Percentiles rank a stretch among this genome's conserved stretches.
Conservation (phyloP, 53 echinoderm and acorn worm genomes). For the Holothuria leucospilota region DNA sequence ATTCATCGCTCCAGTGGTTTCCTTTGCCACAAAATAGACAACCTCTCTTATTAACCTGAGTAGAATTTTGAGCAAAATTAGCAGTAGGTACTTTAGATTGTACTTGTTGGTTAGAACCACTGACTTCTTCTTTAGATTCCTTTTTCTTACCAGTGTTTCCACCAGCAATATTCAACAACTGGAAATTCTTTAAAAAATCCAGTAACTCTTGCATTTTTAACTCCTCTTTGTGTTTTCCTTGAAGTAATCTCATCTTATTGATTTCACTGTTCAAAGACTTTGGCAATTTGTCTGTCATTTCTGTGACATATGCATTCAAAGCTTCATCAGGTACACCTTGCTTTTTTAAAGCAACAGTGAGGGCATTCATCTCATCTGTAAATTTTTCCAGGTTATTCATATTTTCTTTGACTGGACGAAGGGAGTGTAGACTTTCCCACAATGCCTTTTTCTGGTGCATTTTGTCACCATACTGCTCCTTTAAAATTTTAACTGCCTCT, state of each 20-base stretch:
- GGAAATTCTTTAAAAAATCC: constrained; percentile 8
- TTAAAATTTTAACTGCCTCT: not conserved
- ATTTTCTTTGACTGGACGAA: not conserved
- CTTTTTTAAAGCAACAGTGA: not conserved
- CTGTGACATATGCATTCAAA: not conserved
- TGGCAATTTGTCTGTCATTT: not conserved
- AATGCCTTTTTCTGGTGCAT: constrained; percentile 9
- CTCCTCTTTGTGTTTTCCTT: not conserved
- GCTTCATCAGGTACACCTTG: constrained; percentile 18
- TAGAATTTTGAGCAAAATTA: no score
- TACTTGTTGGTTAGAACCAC: no score
- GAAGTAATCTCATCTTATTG: not conserved
- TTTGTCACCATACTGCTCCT: no score
- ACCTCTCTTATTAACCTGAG: no score
- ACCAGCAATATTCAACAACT: not conserved
- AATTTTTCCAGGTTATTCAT: not conserved
- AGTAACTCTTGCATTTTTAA: not conserved
- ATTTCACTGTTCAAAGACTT: not conserved
- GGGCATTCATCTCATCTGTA: not conserved
- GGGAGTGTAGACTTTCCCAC: not conserved
- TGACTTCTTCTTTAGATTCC: no score
- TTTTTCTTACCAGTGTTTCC: not conserved
- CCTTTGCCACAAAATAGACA: no score
- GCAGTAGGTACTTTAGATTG: no score
- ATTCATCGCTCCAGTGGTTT: no score